Base-by-base conservation (phyloP, 2,888 invertebrate genomes). In the Dryomyza anilis region DNA sequence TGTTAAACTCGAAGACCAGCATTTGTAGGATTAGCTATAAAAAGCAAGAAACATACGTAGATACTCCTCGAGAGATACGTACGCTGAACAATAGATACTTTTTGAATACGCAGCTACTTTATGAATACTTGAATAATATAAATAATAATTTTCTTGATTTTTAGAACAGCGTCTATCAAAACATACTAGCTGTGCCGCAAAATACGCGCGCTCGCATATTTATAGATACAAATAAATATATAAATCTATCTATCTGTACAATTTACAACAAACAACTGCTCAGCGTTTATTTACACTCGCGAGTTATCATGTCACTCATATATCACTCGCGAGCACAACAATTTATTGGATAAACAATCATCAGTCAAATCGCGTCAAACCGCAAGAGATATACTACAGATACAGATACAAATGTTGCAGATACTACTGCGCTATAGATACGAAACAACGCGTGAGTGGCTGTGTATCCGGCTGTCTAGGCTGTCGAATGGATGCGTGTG, bases 271-370 rank as follows among this genome's bases (percentile, higher is more conserved):
- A 30, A 46, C 59, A 52, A 53, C 36, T 61, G 61, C 61, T 27
- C 19, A 61, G 52, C 52, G 39, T 61, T 53, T 61, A 53, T 61
- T 61, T 61, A 61, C 43, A 52, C 53, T 52, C 61, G 61, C 21
- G 61, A 19, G 61, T 53, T 61, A 29, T 39, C 61, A 55, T 65
- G 57, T 65, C 65, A 62, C 62, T 61, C 55, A 65, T 62, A 65
- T 62, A 61, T 65, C 65, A 65, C 65, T 62, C 65, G 59, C 57
- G 50, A 39, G 46, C 29, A 33, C 62, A 57, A 52, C 62, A 46
- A 66, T 66, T 63, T 59, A 63, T 66, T 45, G 55, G 63, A 58
- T 66, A 66, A 63, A 63, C 66, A 66, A 65, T 61, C 62, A 62
- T 57, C 61, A 61, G 30, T 62, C 30, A 61, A 48, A 52, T 27